A percentile compares a stretch with the other conserved stretches of the same genome.
Conservation (phyloP, 2,797 vertebrate species). For the Myotis planiceps region DNA sequence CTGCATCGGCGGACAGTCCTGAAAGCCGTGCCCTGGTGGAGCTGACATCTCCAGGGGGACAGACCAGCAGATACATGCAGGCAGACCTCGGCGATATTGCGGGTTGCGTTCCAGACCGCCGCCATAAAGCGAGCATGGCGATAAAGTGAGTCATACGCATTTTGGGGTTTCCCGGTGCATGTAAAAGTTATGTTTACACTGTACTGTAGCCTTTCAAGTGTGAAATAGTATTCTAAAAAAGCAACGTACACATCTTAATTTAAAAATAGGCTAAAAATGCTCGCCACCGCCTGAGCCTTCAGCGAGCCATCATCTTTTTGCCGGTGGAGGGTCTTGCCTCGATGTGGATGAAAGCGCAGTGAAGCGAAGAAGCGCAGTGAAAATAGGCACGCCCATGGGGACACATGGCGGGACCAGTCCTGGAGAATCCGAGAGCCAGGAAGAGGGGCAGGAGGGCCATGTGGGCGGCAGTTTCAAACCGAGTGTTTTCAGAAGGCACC, state of each 20-base stretch:
- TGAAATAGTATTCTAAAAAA: not conserved
- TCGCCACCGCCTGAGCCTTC: not conserved
- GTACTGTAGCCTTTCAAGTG: not conserved
- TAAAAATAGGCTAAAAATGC: not conserved
- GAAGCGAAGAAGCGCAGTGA: not conserved
- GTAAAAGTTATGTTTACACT: not conserved
- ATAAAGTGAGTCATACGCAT: not conserved
- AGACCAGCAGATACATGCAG: too few species aligned
- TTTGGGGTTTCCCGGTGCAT: not conserved
- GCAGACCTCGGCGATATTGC: not conserved
- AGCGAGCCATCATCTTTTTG: too few species aligned
- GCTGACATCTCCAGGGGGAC: not conserved
- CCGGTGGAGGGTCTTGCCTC: not conserved
- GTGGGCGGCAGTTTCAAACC: not conserved
- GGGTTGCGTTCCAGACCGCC: not conserved
- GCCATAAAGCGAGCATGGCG: too few species aligned
- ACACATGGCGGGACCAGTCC: accelerated
- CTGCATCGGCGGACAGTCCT: too few species aligned
- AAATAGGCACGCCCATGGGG: not conserved
- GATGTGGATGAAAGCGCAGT: not conserved
- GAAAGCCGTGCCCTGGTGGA: not conserved
- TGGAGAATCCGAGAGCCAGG: not conserved
- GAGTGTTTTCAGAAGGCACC: not conserved
- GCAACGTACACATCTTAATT: not conserved
- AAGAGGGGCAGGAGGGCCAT: not conserved